Evolutionary conservation across 2,113 vertebrate genomes (phyloP).

Genomic region (Menidia beryllina): DNA sequence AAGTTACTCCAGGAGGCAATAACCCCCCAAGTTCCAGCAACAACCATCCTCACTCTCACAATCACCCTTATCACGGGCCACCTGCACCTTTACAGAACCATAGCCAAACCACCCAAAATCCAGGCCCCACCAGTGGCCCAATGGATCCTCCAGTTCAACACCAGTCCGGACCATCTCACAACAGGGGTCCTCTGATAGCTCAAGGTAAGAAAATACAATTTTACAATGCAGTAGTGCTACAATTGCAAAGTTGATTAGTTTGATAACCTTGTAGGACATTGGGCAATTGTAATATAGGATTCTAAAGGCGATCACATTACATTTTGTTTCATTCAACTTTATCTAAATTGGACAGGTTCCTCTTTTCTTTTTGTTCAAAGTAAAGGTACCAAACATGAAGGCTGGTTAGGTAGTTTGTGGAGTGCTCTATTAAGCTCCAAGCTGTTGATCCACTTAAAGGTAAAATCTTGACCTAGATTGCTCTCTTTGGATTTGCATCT

Average conservation of each 20-base stretch:
- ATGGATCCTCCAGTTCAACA: slow-evolving; percentile 74
- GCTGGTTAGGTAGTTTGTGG: slow-evolving; percentile 43
- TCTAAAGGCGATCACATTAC: background rate
- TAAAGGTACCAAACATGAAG: slow-evolving; percentile 53
- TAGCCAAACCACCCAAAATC: slow-evolving; percentile 80
- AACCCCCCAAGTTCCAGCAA: slow-evolving; percentile 72
- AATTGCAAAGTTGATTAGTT: background rate
- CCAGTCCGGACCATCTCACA: slow-evolving; percentile 74
- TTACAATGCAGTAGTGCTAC: background rate
- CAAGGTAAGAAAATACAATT: slow-evolving; percentile 66
- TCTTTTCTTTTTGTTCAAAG: slow-evolving; percentile 17
- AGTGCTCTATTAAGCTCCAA: slow-evolving; percentile 58
- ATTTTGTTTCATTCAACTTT: background rate
- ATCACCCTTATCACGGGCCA: slow-evolving; percentile 79
- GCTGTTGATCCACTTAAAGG: slow-evolving; percentile 74
- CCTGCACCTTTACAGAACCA: slow-evolving; percentile 82
- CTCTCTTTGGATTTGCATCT: slow-evolving; percentile 68
- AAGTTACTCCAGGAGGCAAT: slow-evolving; percentile 78
- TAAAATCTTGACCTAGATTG: slow-evolving; percentile 74
- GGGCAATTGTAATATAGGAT: background rate
- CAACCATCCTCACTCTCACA: slow-evolving; percentile 71
- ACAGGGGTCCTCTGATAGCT: slow-evolving; percentile 68
- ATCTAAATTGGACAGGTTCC: background rate
- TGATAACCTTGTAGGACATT: background rate
- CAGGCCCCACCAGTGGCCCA: slow-evolving; percentile 76